Evolutionary conservation across 1,140 invertebrate species (phyloP).

Genomic region (Leptopilina clavipes): DNA sequence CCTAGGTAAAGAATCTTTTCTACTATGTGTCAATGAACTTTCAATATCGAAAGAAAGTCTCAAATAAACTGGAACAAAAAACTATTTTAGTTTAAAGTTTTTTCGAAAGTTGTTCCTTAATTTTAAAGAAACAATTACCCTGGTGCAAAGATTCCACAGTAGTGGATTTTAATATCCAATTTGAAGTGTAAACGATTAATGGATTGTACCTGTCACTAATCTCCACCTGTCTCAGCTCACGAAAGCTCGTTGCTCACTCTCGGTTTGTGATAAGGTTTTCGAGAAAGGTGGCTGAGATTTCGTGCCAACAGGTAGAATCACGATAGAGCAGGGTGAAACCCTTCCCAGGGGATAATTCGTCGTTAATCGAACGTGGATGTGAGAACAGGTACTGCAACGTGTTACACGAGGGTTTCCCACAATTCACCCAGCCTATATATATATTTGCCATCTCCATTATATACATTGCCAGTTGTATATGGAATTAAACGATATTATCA

Average conservation of each 20-base stretch:
- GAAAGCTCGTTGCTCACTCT: conserved; percentile 28
- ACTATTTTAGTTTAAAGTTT: background rate
- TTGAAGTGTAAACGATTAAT: background rate
- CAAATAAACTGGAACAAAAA: too few species aligned
- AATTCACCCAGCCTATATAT: conserved; percentile 43
- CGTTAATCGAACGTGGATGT: conserved; percentile 64
- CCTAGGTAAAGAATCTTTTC: too few species aligned
- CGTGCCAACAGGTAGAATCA: conserved; percentile 62
- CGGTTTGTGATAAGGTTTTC: conserved; percentile 4
- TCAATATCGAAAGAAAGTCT: too few species aligned
- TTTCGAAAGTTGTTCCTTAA: background rate
- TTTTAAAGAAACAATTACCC: background rate
- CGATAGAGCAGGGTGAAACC: conserved; percentile 46
- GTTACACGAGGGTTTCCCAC: conserved; percentile 55
- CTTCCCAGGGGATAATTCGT: conserved; percentile 62
- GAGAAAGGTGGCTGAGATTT: conserved; percentile 42
- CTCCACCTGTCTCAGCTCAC: conserved; percentile 37
- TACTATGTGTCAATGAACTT: too few species aligned
- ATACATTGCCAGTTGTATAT: conserved; percentile 31
- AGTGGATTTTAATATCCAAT: background rate
- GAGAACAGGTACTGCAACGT: conserved; percentile 56
- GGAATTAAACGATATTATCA: conserved; percentile 59
- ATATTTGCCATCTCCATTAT: conserved; percentile 37
- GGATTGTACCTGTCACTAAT: conserved; percentile 39
- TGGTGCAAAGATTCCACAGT: background rate